Evolutionary conservation across 2,797 vertebrate genomes (phyloP), one percentile per base, ranked within the genome.

Genomic region (Myotis myotis): DNA sequence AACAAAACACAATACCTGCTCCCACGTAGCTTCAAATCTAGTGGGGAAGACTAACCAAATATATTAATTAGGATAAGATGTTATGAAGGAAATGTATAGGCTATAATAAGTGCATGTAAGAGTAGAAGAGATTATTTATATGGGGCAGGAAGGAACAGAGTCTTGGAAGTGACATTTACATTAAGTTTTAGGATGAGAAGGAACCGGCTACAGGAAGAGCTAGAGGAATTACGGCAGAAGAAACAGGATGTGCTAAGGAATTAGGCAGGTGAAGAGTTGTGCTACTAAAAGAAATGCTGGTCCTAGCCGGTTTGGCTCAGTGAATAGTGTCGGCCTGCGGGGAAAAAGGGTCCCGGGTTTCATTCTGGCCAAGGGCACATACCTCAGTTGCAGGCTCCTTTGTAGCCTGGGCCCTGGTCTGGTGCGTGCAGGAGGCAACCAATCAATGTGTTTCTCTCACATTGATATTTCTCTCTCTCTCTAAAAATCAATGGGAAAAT

Each of bases 71-170:
- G 17, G 22, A 83, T 33, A 79, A 85, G 19, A 8, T 71, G 44
- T 20, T 55, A 51, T 75, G n/a, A 92, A 94, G 38, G n/a, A 92
- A 91, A 81, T 22, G 9, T 66, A 57, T 38, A 75, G 30, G 41
- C 72, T 74, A 82, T 30, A 79, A 87, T 72, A 95, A 68, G 74
- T 51, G 57, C 71, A 94, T 72, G 53, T 44, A 68, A 72, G 22
- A 53, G 53, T 72, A 57, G 55, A 57, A 66, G 36, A 75, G 25
- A 75, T 71, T 71, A 55, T 8, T 94, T 90, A 22, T 3, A 87
- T 36, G 74, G 8, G 28, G 5, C n/a, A 91, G 30, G 47, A 51
- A 91, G 85, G 44, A 64, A 93, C 64, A 41, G 12, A 64, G 28
- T 89, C 30, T 91, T 83, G 57, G 62, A 82, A 82, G 70, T 86